These are phyloP conservation scores for Himalopsyche phryganea DNA, from an alignment of 1,140 invertebrate genomes.

Conservation along the genomic window DNA sequence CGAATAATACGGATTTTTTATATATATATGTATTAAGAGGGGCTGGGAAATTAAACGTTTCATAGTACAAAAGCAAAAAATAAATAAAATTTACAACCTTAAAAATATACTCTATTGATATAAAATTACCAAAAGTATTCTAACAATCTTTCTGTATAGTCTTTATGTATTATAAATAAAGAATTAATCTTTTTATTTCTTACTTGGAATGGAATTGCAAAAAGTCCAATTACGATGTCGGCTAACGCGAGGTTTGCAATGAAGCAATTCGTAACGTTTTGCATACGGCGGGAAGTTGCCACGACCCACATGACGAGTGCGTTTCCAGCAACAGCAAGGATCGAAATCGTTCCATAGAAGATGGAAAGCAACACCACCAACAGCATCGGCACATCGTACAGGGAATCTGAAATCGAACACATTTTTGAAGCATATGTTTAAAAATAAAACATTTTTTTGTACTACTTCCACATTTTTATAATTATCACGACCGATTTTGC, in stretches of 20 bases:
- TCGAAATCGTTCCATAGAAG: conserved; percentile 70
- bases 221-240: conserved; percentile 66
- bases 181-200: too few species aligned
- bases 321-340: conserved; percentile 69
- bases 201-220: conserved; percentile 69
- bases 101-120: too few species aligned
- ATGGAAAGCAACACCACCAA: conserved; percentile 66
- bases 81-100: too few species aligned
- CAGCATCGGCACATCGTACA: conserved; percentile 63
- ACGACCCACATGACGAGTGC: conserved; percentile 70
- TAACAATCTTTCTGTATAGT: too few species aligned
- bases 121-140: too few species aligned
- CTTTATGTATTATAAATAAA: too few species aligned
- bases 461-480: too few species aligned
- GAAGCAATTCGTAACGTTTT: conserved; percentile 70
- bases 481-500: too few species aligned
- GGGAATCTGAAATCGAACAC: conserved; percentile 31
- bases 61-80: too few species aligned
- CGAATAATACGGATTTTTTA: too few species aligned
- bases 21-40: too few species aligned
- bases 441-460: not conserved
- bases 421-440: not conserved
- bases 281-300: conserved; percentile 60
- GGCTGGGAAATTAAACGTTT: too few species aligned
- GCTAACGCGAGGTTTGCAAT: conserved; percentile 69